Percentiles rank a stretch among this genome's conserved stretches.
phyloP scores from a whole-genome alignment of 2,113 vertebrate species.

The Eublepharis macularius region DNA sequence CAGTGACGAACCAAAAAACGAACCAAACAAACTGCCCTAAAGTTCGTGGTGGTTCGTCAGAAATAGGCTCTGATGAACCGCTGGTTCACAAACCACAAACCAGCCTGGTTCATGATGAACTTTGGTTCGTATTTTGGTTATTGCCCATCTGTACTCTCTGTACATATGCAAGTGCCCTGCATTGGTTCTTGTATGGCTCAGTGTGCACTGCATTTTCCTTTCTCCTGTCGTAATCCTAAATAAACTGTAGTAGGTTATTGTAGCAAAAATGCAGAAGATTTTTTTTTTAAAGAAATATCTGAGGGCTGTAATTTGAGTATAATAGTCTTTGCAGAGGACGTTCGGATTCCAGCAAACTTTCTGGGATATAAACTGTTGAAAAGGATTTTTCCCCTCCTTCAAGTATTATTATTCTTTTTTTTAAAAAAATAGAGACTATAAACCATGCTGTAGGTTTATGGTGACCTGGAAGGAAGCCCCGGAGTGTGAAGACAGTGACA shows the following conservation, averaged over 20 bases:
- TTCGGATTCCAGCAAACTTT: background rate
- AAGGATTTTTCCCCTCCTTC: conserved; percentile 23
- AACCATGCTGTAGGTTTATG: conserved; percentile 5
- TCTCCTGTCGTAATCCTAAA: background rate
- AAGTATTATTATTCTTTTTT: background rate
- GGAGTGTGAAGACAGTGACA: background rate
- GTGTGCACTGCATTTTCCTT: background rate
- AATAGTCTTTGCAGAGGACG: background rate
- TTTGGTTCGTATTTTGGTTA: no score
- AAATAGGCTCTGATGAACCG: no score
- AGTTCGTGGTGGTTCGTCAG: no score
- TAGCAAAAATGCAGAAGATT: conserved; percentile 5
- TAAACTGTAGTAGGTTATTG: background rate
- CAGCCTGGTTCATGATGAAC: no score
- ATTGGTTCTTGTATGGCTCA: background rate
- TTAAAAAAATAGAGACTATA: background rate
- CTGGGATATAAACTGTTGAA: background rate
- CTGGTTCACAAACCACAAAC: no score
- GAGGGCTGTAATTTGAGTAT: background rate
- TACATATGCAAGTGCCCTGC: background rate
- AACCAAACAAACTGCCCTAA: no score
- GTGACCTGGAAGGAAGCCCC: conserved; percentile 12
- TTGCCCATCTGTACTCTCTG: background rate
- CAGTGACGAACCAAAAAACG: no score
- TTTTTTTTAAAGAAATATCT: background rate